Conservation (phyloP, 1,140 invertebrate genomes). For the Lethrus apterus region DNA sequence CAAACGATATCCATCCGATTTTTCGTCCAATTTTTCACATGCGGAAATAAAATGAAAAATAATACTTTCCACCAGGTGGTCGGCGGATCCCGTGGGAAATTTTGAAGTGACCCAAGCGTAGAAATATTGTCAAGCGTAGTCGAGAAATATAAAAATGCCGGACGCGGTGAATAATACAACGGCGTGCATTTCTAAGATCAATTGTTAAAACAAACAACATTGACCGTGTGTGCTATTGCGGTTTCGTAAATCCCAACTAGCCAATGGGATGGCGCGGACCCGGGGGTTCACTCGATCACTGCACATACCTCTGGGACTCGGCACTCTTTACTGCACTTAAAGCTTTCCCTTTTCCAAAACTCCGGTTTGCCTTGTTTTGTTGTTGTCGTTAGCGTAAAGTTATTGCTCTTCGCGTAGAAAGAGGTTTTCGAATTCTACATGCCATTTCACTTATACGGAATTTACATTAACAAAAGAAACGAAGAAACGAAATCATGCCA, state of each 20-base stretch:
- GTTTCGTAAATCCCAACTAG: conserved; percentile 28
- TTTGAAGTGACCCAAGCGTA: conserved; percentile 29
- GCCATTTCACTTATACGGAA: conserved; percentile 8
- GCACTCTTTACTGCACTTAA: conserved; percentile 28
- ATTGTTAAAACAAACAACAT: conserved; percentile 27
- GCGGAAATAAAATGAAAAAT: conserved; percentile 18
- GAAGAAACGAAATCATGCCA: too few relatives aligned
- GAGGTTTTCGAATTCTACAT: neutral
- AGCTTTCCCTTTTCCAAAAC: conserved; percentile 23
- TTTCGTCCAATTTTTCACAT: conserved; percentile 10
- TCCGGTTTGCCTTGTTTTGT: conserved; percentile 16
- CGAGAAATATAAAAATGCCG: conserved; percentile 28
- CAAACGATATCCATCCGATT: too few relatives aligned
- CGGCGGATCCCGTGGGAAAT: conserved; percentile 27
- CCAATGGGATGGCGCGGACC: conserved; percentile 18
- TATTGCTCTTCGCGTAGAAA: conserved; percentile 17
- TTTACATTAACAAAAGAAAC: too few relatives aligned
- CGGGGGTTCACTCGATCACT: conserved; percentile 25
- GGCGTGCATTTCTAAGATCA: conserved; percentile 24
- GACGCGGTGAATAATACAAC: conserved; percentile 24
- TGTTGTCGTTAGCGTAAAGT: conserved; percentile 16
- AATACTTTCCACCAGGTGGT: conserved; percentile 22
- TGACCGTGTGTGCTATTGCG: conserved; percentile 23
- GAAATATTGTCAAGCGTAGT: conserved; percentile 31
- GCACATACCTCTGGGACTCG: conserved; percentile 18